Percentiles rank a stretch among this genome's conserved stretches.
These are phyloP conservation scores for Sussaba pulchella DNA, from an alignment of 2,888 invertebrate species.

Conservation along the genomic window DNA sequence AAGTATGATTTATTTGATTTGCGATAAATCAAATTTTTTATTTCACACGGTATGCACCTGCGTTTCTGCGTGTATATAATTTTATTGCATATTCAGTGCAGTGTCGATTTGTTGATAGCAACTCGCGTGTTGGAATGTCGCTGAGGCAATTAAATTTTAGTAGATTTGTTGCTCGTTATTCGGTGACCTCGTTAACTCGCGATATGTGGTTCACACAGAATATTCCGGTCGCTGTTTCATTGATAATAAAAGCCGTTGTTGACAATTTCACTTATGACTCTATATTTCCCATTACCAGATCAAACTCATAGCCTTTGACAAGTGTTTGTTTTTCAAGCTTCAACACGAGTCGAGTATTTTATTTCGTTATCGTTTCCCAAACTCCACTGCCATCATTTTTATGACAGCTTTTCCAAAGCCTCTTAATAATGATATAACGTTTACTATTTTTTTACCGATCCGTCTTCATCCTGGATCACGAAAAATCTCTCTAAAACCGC, in stretches of 20 bases:
- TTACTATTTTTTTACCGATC: too few species aligned
- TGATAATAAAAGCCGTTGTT: background rate
- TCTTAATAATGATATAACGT: too few species aligned
- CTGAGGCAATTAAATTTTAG: background rate
- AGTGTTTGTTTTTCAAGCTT: too few species aligned
- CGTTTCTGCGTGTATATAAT: background rate
- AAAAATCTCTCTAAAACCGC: background rate
- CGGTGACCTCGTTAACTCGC: background rate
- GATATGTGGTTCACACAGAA: background rate
- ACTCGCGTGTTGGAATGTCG: background rate
- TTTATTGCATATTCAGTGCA: background rate
- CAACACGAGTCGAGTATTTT: too few species aligned
- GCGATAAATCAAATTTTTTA: background rate
- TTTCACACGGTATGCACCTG: background rate
- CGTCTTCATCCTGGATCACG: background rate
- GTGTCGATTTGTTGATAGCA: background rate
- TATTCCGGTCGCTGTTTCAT: background rate
- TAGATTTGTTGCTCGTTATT: background rate
- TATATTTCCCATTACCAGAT: too few species aligned
- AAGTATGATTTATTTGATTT: background rate
- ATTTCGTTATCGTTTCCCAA: too few species aligned
- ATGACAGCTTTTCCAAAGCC: too few species aligned
- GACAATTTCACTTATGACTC: too few species aligned
- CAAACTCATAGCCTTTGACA: too few species aligned
- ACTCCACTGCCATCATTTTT: too few species aligned